These are phyloP conservation scores for Notiomystis cincta DNA, from an alignment of 2,113 vertebrate species.

Conservation along the genomic window DNA sequence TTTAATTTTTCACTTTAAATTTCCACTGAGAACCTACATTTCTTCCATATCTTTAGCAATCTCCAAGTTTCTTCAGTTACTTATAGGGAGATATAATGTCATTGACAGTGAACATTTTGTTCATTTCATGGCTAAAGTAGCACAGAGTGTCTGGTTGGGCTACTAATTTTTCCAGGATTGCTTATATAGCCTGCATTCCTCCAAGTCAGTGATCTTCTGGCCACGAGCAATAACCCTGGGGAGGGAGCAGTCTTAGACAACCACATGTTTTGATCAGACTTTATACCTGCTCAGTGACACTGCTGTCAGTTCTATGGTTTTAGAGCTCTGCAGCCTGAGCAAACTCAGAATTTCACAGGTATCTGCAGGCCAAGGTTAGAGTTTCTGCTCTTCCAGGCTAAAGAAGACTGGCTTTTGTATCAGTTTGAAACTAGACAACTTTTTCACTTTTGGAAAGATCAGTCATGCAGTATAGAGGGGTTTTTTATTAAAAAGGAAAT, in stretches of 20 bases:
- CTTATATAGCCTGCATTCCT: neutral
- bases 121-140: neutral
- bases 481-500: neutral
- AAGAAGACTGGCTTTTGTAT: neutral
- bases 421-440: neutral
- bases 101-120: neutral
- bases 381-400: rapidly evolving
- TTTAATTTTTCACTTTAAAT: neutral
- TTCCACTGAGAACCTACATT: neutral
- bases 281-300: neutral
- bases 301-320: neutral
- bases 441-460: neutral
- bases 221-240: neutral
- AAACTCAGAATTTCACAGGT: neutral
- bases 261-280: neutral
- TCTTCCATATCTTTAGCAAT: neutral
- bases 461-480: neutral
- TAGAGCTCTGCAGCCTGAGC: neutral
- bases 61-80: neutral
- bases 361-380: neutral
- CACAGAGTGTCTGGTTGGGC: neutral
- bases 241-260: neutral
- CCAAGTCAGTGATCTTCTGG: neutral
- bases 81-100: neutral
- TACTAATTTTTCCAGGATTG: neutral